Percentiles rank a stretch among this genome's conserved stretches.
Conservation (phyloP, 2,888 invertebrate species). For the Tyria jacobaeae region DNA sequence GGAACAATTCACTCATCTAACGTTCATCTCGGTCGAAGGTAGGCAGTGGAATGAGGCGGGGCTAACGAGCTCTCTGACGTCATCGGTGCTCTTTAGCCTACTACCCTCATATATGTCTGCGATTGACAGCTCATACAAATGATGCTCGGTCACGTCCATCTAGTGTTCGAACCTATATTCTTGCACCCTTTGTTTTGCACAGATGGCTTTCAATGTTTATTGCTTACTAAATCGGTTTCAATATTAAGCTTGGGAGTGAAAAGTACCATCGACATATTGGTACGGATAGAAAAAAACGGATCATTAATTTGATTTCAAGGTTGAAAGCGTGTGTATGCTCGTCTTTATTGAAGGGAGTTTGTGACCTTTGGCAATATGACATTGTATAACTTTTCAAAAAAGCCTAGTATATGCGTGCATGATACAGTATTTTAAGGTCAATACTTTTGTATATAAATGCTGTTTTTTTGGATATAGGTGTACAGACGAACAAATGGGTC, state of each 20-base stretch:
- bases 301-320: constrained; percentile 42
- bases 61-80: constrained; percentile 40
- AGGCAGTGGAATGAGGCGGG: constrained; percentile 29
- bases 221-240: constrained; percentile 37
- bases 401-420: background rate
- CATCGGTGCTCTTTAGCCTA: constrained; percentile 50
- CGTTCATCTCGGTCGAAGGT: constrained; percentile 35
- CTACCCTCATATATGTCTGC: constrained; percentile 57
- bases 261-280: constrained; percentile 43
- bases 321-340: constrained; percentile 26
- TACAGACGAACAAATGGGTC: no score
- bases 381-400: background rate
- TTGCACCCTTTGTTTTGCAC: constrained; percentile 47
- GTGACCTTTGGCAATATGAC: background rate
- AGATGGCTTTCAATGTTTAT: constrained; percentile 40
- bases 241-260: constrained; percentile 30
- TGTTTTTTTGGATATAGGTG: no score
- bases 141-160: constrained; percentile 51
- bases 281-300: constrained; percentile 42
- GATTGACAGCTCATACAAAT: constrained; percentile 60
- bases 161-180: constrained; percentile 39
- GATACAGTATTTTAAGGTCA: background rate
- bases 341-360: constrained; percentile 12
- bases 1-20: constrained; percentile 13
- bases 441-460: background rate